Conservation (phyloP, 2,888 invertebrate genomes). For the Sthenelais limicola region DNA sequence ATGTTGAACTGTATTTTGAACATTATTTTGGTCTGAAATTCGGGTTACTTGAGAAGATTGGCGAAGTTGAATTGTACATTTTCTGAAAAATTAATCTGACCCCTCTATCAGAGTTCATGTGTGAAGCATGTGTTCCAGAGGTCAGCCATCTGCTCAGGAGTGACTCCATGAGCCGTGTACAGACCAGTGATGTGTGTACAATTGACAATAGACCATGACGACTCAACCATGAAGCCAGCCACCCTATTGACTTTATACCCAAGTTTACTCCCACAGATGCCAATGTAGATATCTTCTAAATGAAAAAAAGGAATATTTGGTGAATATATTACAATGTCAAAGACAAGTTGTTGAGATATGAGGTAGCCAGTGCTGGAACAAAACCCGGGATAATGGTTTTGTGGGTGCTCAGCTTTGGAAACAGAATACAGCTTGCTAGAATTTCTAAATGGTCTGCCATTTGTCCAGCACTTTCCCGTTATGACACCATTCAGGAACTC, state of each 20-base stretch:
- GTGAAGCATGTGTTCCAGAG: neutral
- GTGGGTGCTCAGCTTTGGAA: neutral
- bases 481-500: neutral
- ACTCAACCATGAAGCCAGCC: neutral
- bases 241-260: neutral
- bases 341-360: neutral
- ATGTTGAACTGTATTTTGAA: no score
- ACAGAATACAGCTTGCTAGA: neutral
- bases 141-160: neutral
- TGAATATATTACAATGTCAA: neutral
- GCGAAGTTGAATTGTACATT: no score
- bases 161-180: neutral
- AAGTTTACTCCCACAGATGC: neutral
- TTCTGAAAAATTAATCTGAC: no score
- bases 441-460: neutral
- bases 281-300: no score
- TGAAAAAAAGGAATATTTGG: neutral
- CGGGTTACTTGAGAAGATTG: no score
- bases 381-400: neutral
- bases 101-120: neutral
- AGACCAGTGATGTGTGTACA: neutral
- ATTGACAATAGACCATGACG: neutral
- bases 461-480: neutral
- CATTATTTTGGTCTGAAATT: no score
- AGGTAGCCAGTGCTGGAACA: neutral